Conservation (phyloP, 1,140 invertebrate species). For the Drosophila subobscura region DNA sequence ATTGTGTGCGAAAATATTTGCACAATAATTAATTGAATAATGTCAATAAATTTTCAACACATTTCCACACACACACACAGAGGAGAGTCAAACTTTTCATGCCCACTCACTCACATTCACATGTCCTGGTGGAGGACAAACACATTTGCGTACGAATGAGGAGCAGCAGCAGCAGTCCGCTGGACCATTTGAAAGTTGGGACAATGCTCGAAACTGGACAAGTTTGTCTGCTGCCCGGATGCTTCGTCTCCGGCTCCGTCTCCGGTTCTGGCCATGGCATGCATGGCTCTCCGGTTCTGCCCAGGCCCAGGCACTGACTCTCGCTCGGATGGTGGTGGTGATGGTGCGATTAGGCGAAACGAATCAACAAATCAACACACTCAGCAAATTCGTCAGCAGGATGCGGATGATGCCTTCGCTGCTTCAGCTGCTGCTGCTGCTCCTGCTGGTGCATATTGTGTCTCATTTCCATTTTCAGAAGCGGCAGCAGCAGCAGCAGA, state of each 20-base stretch:
- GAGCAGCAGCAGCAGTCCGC: conserved; percentile 18
- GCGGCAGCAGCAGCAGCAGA: conserved; percentile 17
- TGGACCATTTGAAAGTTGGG: conserved; percentile 52
- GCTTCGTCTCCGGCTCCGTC: conserved; percentile 37
- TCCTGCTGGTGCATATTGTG: conserved; percentile 72
- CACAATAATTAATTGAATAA: conserved; percentile 84
- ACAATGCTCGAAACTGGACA: conserved; percentile 76
- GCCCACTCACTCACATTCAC: conserved; percentile 35
- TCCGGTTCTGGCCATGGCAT: conserved; percentile 2
- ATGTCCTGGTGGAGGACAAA: conserved; percentile 76
- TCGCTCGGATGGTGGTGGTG: conserved; percentile 51
- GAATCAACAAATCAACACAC: conserved; percentile 84
- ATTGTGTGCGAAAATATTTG: conserved; percentile 78
- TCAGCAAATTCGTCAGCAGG: conserved; percentile 82
- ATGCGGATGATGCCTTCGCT: conserved; percentile 62
- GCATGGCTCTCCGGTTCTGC: conserved; percentile 37
- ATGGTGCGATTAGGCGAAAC: conserved; percentile 83
- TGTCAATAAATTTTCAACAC: conserved; percentile 83
- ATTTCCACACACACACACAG: conserved; percentile 58
- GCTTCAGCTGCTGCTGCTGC: conserved; percentile 23
- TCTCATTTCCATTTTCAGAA: conserved; percentile 79
- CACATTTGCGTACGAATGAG: conserved; percentile 73
- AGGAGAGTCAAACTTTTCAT: conserved; percentile 63
- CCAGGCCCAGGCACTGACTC: neutral
- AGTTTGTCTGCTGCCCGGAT: conserved; percentile 58